phyloP scores from a whole-genome alignment of 2,888 invertebrate genomes.

The Cordilura impudica region DNA sequence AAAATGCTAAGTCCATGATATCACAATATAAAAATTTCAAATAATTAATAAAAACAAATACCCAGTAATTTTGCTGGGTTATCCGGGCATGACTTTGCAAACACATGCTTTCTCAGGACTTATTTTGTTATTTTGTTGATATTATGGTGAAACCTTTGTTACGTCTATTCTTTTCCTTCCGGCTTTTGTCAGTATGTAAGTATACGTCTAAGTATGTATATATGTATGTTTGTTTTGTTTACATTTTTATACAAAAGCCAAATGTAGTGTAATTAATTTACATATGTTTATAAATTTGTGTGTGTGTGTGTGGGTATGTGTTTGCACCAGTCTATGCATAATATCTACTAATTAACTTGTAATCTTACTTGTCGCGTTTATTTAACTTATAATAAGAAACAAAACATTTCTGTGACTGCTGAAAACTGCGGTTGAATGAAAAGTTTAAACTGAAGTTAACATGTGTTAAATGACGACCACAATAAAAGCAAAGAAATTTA shows the following conservation, averaged over 20 bases:
- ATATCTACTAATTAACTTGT: constrained; percentile 55
- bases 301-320: not conserved
- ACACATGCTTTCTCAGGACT: not conserved
- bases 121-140: not conserved
- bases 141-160: not conserved
- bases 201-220: not conserved
- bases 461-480: constrained; percentile 31
- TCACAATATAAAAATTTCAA: no score
- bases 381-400: no score
- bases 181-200: not conserved
- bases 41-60: no score
- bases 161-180: constrained; percentile 5
- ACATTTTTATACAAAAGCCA: constrained; percentile 25
- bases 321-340: constrained; percentile 4
- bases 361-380: constrained; percentile 43
- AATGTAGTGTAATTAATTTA: constrained; percentile 21
- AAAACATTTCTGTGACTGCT: not conserved
- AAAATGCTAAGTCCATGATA: no score
- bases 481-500: not conserved
- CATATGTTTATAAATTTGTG: no score
- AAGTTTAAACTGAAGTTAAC: constrained; percentile 23
- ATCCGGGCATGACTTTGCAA: not conserved
- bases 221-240: not conserved
- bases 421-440: not conserved
- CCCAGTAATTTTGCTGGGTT: not conserved